Percentiles rank a stretch among this genome's conserved stretches.
These are phyloP conservation scores for Anguilla pacifica DNA, from an alignment of 2,797 vertebrate species.

Conservation along the genomic window DNA sequence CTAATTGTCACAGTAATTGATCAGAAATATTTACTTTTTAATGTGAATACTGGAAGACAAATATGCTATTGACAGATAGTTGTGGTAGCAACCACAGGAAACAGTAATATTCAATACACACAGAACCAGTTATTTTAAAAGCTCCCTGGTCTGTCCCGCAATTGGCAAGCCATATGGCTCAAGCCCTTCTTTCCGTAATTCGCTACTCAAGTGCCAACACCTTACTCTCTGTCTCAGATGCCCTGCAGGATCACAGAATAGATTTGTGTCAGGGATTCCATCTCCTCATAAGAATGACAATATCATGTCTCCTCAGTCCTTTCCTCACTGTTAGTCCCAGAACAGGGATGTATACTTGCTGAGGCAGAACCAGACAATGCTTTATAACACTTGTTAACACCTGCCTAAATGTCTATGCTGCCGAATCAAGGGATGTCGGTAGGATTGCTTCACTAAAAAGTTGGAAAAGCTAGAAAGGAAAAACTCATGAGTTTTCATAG, in stretches of 20 bases:
- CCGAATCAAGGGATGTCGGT: not conserved
- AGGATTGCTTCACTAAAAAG: not conserved
- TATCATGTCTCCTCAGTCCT: conserved; percentile 10
- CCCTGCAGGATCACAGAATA: conserved; percentile 26
- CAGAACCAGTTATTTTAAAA: not conserved
- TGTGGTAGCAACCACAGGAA: not conserved
- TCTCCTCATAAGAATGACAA: conserved; percentile 40
- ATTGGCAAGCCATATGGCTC: not conserved
- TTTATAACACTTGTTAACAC: conserved; percentile 12
- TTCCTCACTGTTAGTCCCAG: conserved; percentile 27
- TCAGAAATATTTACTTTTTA: not conserved
- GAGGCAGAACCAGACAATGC: conserved; percentile 2
- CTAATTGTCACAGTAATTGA: not conserved
- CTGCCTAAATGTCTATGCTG: not conserved
- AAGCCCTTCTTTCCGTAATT: conserved; percentile 8
- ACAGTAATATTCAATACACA: not conserved
- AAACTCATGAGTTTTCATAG: not conserved
- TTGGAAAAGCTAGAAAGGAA: not conserved
- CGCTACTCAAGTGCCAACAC: conserved; percentile 24
- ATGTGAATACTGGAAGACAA: not conserved
- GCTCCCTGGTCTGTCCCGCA: not conserved
- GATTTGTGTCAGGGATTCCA: conserved; percentile 21
- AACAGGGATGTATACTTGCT: conserved; percentile 10
- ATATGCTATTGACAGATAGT: not conserved
- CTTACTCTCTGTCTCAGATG: conserved; percentile 35